Conservation (phyloP, 2,797 vertebrate genomes). For the Iguana delicatissima region DNA sequence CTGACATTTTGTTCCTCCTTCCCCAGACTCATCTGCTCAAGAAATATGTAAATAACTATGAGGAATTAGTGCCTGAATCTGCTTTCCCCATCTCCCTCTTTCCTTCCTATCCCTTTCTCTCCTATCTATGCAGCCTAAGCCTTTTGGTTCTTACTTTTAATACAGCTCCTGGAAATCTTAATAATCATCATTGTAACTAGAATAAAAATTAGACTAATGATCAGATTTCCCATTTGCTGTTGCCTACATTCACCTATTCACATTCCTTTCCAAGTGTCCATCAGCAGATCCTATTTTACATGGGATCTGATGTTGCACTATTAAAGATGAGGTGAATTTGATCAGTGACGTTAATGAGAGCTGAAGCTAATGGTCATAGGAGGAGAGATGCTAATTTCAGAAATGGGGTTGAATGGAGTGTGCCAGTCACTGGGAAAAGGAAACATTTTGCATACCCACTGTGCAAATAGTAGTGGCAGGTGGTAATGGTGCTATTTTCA, state of each 20-base stretch:
- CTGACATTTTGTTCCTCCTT: neutral
- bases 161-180: neutral
- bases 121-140: neutral
- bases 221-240: neutral
- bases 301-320: neutral
- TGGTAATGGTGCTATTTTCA: slow-evolving; percentile 32
- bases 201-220: neutral
- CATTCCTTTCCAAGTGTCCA: too few relatives aligned
- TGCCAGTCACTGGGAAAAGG: slow-evolving; percentile 19
- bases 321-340: neutral
- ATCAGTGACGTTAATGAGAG: neutral
- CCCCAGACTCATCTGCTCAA: neutral
- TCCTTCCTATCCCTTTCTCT: neutral
- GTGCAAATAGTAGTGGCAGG: slow-evolving; percentile 30
- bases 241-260: neutral
- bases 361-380: slow-evolving; percentile 9
- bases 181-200: neutral
- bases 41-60: neutral
- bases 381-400: neutral
- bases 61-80: neutral
- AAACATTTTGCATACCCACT: slow-evolving; percentile 16
- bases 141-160: neutral
- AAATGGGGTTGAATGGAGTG: neutral
- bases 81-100: neutral
- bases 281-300: neutral